Percentiles rank a stretch among this genome's conserved stretches.
Conservation (phyloP, 2,113 vertebrate species). For the Seriola aureovittata region DNA sequence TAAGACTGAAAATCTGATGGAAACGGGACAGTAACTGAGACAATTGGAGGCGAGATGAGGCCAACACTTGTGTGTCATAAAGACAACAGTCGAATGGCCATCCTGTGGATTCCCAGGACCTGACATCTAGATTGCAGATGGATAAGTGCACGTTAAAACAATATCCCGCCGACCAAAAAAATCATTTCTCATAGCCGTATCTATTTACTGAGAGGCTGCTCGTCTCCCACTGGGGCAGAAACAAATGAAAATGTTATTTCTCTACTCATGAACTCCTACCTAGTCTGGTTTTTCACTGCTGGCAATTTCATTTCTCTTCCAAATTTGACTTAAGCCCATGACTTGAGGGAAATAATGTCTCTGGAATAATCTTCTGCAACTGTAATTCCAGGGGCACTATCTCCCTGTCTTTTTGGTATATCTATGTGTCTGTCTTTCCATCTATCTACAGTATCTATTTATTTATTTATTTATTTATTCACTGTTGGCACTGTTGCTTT, state of each 20-base stretch:
- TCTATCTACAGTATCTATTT: slow-evolving; percentile 60
- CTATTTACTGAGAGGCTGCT: slow-evolving; percentile 98
- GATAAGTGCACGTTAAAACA: slow-evolving; percentile 99
- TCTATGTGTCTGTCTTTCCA: slow-evolving; percentile 61
- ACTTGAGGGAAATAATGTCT: slow-evolving; percentile 99
- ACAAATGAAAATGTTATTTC: slow-evolving; percentile 99
- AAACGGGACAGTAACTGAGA: slow-evolving; percentile 67
- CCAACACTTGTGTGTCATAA: slow-evolving; percentile 91
- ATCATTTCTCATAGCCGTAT: slow-evolving; percentile 99
- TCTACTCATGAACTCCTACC: slow-evolving; percentile 99
- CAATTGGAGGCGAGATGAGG: slow-evolving; percentile 77
- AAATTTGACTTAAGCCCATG: slow-evolving; percentile 99
- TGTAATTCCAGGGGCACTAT: slow-evolving; percentile 93
- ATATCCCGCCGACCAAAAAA: slow-evolving; percentile 95
- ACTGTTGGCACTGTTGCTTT: slow-evolving; percentile 87
- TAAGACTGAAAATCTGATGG: slow-evolving; percentile 44
- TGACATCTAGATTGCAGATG: slow-evolving; percentile 98
- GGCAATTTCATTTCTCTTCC: slow-evolving; percentile 97
- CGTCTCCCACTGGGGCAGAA: slow-evolving; percentile 95
- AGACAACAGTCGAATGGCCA: slow-evolving; percentile 92
- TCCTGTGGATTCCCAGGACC: slow-evolving; percentile 94
- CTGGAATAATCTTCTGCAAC: slow-evolving; percentile 97
- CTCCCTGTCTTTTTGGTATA: slow-evolving; percentile 57
- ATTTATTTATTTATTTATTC: slow-evolving; percentile 71
- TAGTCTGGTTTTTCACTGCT: slow-evolving; percentile 96